Evolutionary conservation across 2,888 invertebrate genomes (phyloP).

Genomic region (Orthonychiurus folsomi): DNA sequence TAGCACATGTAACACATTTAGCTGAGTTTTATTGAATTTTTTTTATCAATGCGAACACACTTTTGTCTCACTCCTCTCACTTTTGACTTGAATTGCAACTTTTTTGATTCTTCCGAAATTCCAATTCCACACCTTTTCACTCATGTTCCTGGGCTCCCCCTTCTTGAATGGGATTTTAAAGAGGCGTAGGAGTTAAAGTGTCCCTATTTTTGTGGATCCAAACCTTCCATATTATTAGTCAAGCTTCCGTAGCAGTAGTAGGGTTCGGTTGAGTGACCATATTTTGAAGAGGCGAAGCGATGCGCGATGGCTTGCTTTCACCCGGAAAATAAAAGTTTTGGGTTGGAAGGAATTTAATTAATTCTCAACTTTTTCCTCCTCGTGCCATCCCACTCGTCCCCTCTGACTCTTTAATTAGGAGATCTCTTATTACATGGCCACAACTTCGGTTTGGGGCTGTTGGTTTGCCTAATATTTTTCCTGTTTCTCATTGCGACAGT

Average conservation of each 20-base stretch:
- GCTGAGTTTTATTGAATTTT: too few species aligned
- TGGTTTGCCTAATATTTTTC: too few species aligned
- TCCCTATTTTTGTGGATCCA: background rate
- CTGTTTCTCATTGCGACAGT: too few species aligned
- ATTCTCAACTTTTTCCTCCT: background rate
- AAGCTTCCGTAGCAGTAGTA: too few species aligned
- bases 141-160: background rate
- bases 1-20: too few species aligned
- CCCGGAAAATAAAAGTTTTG: background rate
- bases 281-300: too few species aligned
- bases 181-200: background rate
- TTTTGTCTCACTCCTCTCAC: too few species aligned
- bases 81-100: background rate
- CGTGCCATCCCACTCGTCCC: background rate
- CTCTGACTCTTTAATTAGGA: background rate
- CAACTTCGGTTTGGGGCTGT: too few species aligned
- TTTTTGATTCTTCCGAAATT: background rate
- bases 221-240: too few species aligned
- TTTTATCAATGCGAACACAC: too few species aligned
- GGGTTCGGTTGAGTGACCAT: background rate
- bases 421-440: too few species aligned
- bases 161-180: background rate
- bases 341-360: background rate
- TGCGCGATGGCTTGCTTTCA: background rate
- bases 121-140: background rate